Evolutionary conservation across 2,888 invertebrate species (phyloP).

Genomic region (Hirtodrosophila histrioides): DNA sequence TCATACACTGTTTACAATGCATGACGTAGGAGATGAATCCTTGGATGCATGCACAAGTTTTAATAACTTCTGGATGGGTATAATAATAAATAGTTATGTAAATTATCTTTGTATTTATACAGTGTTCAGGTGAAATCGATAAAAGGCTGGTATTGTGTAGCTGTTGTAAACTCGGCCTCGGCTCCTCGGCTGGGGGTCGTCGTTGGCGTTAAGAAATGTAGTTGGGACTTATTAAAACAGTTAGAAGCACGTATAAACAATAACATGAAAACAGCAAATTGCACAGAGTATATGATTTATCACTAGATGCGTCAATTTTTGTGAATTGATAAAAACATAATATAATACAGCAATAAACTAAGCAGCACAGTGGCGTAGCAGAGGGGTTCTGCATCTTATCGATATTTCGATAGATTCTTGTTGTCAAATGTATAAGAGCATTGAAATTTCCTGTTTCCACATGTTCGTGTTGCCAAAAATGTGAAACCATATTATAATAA

Average conservation of each 20-base stretch:
- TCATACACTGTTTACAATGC: constrained; percentile 6
- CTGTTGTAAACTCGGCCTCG: constrained; percentile 26
- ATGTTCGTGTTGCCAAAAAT: not conserved
- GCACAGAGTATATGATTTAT: constrained; percentile 24
- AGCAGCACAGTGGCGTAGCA: constrained; percentile 29
- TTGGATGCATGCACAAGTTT: constrained; percentile 4
- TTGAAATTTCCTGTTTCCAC: not conserved
- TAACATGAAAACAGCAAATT: constrained; percentile 25
- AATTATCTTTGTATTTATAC: constrained; percentile 29
- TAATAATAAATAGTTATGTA: constrained; percentile 21
- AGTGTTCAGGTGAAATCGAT: constrained; percentile 65
- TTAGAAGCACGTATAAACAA: constrained; percentile 33
- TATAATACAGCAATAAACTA: constrained; percentile 44
- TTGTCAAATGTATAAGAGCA: not conserved
- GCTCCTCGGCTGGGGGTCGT: constrained; percentile 31
- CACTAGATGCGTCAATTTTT: constrained; percentile 37
- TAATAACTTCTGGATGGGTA: constrained; percentile 8
- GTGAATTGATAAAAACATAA: constrained; percentile 59
- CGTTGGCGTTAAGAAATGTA: constrained; percentile 14
- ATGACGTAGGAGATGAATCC: constrained; percentile 8
- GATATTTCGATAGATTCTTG: constrained; percentile 22
- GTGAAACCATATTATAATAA: no score
- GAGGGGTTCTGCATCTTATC: constrained; percentile 19
- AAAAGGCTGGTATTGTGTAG: constrained; percentile 37
- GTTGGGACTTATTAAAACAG: constrained; percentile 3